Conservation (phyloP, 1,140 invertebrate species). For the Melipona quadrifasciata region DNA sequence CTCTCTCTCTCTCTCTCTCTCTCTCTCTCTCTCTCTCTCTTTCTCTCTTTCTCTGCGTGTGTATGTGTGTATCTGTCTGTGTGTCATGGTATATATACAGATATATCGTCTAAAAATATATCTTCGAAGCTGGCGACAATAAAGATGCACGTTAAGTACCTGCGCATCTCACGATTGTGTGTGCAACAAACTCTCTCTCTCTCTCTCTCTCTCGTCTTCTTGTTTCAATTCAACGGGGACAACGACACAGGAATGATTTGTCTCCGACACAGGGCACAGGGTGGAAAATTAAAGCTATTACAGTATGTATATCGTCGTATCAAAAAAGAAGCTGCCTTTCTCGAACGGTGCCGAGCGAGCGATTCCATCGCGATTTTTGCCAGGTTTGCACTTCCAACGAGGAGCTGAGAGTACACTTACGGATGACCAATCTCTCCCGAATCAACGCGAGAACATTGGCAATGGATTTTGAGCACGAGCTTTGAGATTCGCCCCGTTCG, state of each 20-base stretch:
- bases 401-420: no score
- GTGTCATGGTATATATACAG: neutral
- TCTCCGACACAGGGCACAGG: neutral
- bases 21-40: neutral
- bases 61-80: neutral
- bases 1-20: neutral
- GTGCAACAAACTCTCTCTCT: neutral
- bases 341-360: neutral
- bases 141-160: constrained; percentile 9
- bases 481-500: no score
- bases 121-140: constrained; percentile 32
- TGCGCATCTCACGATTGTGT: neutral
- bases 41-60: neutral
- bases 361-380: no score
- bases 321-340: constrained; percentile 15
- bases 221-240: neutral
- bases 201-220: neutral
- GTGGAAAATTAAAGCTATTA: constrained; percentile 23
- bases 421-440: no score
- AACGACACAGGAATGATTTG: neutral
- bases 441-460: no score
- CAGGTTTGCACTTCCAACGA: no score
- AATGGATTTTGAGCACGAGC: no score
- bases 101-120: constrained; percentile 49
- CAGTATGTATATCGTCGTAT: constrained; percentile 13